phyloP scores from a whole-genome alignment of 2,797 vertebrate species.

The Microctenopoma steveboyesi region DNA sequence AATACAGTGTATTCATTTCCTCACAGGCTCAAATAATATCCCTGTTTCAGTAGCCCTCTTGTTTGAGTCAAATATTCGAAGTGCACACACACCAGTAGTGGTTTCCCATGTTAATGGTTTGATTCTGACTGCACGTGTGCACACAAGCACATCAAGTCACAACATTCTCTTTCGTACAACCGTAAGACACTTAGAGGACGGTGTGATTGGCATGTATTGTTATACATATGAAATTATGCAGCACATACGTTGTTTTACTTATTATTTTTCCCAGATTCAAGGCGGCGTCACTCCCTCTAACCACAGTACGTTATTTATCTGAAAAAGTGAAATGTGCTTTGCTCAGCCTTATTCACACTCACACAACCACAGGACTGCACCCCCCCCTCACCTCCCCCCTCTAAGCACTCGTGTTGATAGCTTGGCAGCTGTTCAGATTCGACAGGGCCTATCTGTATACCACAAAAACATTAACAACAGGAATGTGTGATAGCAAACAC shows the following conservation, averaged over 20 bases:
- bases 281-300: not conserved
- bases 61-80: slow-evolving; percentile 42
- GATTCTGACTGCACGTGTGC: slow-evolving; percentile 1
- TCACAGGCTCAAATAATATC: slow-evolving; percentile 38
- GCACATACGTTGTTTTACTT: not conserved
- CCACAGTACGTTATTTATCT: slow-evolving; percentile 20
- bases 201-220: not conserved
- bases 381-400: slow-evolving; percentile 6
- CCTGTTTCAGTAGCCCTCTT: slow-evolving; percentile 43
- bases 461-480: slow-evolving; percentile 38
- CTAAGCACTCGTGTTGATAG: slow-evolving; percentile 54
- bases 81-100: slow-evolving; percentile 4
- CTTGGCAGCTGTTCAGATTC: slow-evolving; percentile 64
- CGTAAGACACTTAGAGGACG: too few species aligned
- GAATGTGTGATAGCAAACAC: slow-evolving; percentile 54
- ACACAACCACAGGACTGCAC: slow-evolving; percentile 19
- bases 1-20: slow-evolving; percentile 73
- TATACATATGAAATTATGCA: not conserved
- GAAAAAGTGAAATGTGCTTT: slow-evolving; percentile 46
- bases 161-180: not conserved
- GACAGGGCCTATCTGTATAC: slow-evolving; percentile 53
- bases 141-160: too few species aligned
- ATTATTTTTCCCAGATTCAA: not conserved
- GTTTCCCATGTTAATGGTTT: slow-evolving; percentile 16
- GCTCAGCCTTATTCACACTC: slow-evolving; percentile 56